These are phyloP conservation scores for Tenualosa ilisha DNA, from an alignment of 2,797 vertebrate genomes.

Conservation along the genomic window DNA sequence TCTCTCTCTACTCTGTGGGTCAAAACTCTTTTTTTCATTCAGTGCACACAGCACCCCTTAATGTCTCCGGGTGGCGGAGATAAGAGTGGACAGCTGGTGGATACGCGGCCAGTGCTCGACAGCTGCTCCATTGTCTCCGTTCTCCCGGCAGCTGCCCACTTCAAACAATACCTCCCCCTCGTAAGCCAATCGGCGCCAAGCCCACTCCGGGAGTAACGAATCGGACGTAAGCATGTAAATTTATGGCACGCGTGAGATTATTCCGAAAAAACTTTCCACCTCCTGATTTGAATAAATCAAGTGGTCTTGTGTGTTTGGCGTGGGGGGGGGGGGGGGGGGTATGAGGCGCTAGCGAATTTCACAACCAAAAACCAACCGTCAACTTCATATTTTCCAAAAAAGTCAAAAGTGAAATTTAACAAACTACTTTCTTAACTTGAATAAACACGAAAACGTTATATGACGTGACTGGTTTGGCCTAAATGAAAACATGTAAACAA, in stretches of 20 bases:
- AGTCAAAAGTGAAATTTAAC: neutral
- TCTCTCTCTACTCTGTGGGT: conserved; percentile 85
- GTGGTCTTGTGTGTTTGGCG: conserved; percentile 60
- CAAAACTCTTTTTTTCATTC: conserved; percentile 91
- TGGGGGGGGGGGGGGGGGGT: conserved; percentile 49
- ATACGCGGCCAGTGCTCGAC: conserved; percentile 95
- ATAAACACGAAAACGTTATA: neutral
- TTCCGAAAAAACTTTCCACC: conserved; percentile 84
- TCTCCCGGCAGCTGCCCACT: conserved; percentile 97
- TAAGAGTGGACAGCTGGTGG: conserved; percentile 99
- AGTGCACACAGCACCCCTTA: conserved; percentile 85
- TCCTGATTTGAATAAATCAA: conserved; percentile 80
- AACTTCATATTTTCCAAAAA: conserved; percentile 30
- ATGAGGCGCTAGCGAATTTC: conserved; percentile 55
- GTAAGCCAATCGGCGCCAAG: conserved; percentile 80
- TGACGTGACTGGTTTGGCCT: neutral
- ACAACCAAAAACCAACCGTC: conserved; percentile 67
- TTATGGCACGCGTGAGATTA: conserved; percentile 95
- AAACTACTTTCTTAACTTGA: neutral
- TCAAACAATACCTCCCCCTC: conserved; percentile 90
- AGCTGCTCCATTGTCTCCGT: conserved; percentile 99
- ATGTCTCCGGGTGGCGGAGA: conserved; percentile 92
- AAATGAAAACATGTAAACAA: neutral
- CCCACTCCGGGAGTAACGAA: conserved; percentile 74
- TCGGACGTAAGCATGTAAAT: conserved; percentile 87